Percentiles rank a stretch among this genome's conserved stretches.
Conservation (phyloP, 1,140 invertebrate genomes). For the Cepaea nemoralis region DNA sequence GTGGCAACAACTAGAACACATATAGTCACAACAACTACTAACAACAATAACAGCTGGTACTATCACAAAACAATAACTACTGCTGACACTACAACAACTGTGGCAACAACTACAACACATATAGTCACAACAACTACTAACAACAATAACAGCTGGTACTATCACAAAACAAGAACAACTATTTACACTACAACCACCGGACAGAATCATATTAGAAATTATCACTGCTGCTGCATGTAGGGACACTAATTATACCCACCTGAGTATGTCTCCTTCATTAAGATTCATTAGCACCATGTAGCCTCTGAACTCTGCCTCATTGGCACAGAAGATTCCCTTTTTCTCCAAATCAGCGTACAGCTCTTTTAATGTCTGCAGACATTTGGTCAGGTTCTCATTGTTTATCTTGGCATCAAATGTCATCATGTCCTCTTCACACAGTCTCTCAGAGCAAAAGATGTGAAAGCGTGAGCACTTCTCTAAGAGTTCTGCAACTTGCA, state of each 20-base stretch:
- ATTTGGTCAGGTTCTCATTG: slow-evolving; percentile 96
- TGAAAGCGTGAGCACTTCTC: slow-evolving; percentile 98
- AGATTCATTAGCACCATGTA: slow-evolving; percentile 95
- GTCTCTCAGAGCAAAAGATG: slow-evolving; percentile 89
- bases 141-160: too few relatives aligned
- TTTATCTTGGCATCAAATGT: slow-evolving; percentile 97
- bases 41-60: too few relatives aligned
- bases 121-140: too few relatives aligned
- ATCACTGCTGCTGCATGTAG: too few relatives aligned
- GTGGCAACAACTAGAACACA: too few relatives aligned
- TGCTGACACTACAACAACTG: too few relatives aligned
- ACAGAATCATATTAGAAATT: too few relatives aligned
- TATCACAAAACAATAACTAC: too few relatives aligned
- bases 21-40: too few relatives aligned
- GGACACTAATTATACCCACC: slow-evolving; percentile 75
- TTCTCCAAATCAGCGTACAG: slow-evolving; percentile 86
- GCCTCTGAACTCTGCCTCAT: slow-evolving; percentile 91
- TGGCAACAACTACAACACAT: too few relatives aligned
- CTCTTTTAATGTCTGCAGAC: slow-evolving; percentile 93
- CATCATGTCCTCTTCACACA: slow-evolving; percentile 88
- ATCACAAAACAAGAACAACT: too few relatives aligned
- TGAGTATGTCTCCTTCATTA: slow-evolving; percentile 91
- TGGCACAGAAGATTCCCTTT: slow-evolving; percentile 79
- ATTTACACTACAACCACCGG: too few relatives aligned
- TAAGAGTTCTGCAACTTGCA: slow-evolving; percentile 85